phyloP scores from a whole-genome alignment of 2,113 vertebrate genomes.

The Vidua macroura region DNA sequence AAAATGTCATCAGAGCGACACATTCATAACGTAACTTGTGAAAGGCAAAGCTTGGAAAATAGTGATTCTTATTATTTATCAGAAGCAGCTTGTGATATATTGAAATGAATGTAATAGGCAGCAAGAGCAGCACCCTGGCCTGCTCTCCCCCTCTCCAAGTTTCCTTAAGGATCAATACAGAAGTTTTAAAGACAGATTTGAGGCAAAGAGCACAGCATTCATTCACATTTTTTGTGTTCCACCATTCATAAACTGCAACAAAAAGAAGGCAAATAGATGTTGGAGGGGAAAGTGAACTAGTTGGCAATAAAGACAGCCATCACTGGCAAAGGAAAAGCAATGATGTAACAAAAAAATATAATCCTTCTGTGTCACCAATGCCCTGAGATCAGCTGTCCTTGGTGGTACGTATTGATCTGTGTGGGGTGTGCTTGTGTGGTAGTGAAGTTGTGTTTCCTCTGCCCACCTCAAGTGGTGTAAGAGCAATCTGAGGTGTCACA shows the following conservation, averaged over 20 bases:
- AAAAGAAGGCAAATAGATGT: neutral
- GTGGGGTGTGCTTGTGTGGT: neutral
- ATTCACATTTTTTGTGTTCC: neutral
- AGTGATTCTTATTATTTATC: neutral
- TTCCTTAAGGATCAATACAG: neutral
- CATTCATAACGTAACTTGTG: rapidly evolving
- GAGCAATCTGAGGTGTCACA: neutral
- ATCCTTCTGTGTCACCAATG: neutral
- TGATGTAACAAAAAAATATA: neutral
- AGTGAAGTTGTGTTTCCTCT: neutral
- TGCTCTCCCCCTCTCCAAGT: neutral
- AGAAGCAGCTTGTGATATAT: neutral
- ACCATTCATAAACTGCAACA: neutral
- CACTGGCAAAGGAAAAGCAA: neutral
- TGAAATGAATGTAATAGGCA: neutral
- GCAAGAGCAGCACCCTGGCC: neutral
- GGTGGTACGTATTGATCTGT: neutral
- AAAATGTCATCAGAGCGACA: neutral
- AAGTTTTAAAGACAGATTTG: neutral
- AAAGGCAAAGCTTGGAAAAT: neutral
- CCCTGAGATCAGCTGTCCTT: neutral
- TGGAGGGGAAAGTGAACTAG: neutral
- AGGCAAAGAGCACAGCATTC: neutral
- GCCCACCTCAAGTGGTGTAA: neutral
- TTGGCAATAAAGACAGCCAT: neutral